phyloP scores from a whole-genome alignment of 2,113 vertebrate genomes.

The Centropus unirufus region DNA sequence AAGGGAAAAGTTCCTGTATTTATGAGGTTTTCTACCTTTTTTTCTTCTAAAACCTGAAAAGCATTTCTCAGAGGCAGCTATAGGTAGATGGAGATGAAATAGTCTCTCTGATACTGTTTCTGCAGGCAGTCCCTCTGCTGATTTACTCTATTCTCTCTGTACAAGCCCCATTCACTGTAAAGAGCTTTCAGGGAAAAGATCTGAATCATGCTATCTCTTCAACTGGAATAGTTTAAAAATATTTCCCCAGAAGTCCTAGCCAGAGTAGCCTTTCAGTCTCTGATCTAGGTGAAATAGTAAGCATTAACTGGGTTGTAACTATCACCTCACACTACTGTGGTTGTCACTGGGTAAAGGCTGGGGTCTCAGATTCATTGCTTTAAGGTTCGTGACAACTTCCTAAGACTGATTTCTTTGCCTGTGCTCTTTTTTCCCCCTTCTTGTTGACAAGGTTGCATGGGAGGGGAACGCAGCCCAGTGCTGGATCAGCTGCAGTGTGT shows the following conservation, averaged over 20 bases:
- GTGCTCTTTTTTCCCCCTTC: accelerated
- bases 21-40: not conserved
- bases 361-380: not conserved
- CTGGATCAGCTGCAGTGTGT: not conserved
- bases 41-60: not conserved
- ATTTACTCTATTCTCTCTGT: not conserved
- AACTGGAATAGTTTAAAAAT: not conserved
- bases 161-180: accelerated
- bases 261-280: not conserved
- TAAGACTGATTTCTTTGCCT: not conserved
- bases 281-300: not conserved
- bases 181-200: not conserved
- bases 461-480: not conserved
- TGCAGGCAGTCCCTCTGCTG: not conserved
- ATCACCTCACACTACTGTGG: not conserved
- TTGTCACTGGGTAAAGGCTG: not conserved
- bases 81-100: not conserved
- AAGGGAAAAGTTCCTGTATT: not conserved
- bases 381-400: not conserved
- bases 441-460: not conserved
- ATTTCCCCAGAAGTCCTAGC: not conserved
- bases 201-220: not conserved
- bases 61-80: not conserved
- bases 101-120: not conserved
- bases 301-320: not conserved